Evolutionary conservation across 2,888 invertebrate genomes (phyloP).

Genomic region (Gastracanthus pulcherrimus): DNA sequence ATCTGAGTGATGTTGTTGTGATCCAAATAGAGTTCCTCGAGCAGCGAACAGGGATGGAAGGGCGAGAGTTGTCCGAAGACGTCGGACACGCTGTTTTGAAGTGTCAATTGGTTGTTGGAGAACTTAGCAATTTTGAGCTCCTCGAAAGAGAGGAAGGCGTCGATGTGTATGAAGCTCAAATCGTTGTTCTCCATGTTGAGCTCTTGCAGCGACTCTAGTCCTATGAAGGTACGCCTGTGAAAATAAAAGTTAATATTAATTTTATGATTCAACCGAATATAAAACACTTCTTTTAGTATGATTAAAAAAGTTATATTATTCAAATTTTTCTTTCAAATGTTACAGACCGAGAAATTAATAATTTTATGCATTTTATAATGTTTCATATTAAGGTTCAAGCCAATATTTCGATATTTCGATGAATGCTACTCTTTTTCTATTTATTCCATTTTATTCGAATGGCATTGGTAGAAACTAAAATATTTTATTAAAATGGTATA

Average conservation of each 20-base stretch:
- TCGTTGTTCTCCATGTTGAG: slow-evolving; percentile 80
- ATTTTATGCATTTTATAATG: too few species aligned
- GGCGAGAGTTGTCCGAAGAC: slow-evolving; percentile 78
- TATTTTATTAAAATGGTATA: too few species aligned
- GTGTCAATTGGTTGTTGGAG: slow-evolving; percentile 79
- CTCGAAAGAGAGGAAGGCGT: slow-evolving; percentile 79
- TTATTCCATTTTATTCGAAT: too few species aligned
- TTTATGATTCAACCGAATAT: not conserved
- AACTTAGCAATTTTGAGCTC: slow-evolving; percentile 79
- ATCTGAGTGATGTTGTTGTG: slow-evolving; percentile 82
- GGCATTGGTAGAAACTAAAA: too few species aligned
- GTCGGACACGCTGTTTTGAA: slow-evolving; percentile 66
- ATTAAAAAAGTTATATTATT: not conserved
- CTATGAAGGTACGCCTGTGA: slow-evolving; percentile 70
- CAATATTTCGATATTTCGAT: too few species aligned
- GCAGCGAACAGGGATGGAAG: slow-evolving; percentile 79
- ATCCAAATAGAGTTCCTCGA: slow-evolving; percentile 81
- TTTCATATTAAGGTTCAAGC: too few species aligned
- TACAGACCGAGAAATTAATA: too few species aligned
- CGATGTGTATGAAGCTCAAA: slow-evolving; percentile 71
- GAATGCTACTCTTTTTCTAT: too few species aligned
- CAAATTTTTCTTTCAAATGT: too few species aligned
- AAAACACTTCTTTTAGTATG: not conserved
- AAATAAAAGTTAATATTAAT: not conserved
- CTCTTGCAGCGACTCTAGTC: slow-evolving; percentile 75